Percentiles rank a stretch among this genome's conserved stretches.
These are phyloP conservation scores for Drosophila neocordata DNA, from an alignment of 1,140 invertebrate genomes.

Conservation along the genomic window DNA sequence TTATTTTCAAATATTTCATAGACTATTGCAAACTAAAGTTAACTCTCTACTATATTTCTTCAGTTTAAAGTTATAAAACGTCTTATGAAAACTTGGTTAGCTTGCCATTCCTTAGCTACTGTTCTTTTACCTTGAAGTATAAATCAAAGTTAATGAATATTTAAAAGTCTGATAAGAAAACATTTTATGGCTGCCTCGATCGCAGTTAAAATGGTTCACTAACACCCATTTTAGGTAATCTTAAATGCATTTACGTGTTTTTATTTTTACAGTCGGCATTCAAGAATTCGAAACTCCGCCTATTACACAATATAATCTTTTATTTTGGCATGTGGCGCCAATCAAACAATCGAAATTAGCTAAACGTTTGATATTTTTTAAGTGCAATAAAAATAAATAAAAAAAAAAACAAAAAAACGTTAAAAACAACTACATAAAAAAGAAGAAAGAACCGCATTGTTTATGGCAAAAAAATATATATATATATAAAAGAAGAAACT, in stretches of 20 bases:
- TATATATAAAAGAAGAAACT: neutral
- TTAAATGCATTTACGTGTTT: slow-evolving; percentile 1
- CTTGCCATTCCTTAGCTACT: neutral
- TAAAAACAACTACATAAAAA: slow-evolving; percentile 9
- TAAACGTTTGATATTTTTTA: slow-evolving; percentile 55
- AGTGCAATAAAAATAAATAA: slow-evolving; percentile 48
- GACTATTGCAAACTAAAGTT: too few species aligned
- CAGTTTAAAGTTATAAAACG: too few species aligned
- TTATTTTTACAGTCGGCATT: neutral
- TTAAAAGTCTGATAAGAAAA: neutral
- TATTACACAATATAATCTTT: slow-evolving; percentile 2
- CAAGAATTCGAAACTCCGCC: neutral
- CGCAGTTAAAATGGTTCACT: neutral
- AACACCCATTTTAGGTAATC: neutral
- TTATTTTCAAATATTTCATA: too few species aligned
- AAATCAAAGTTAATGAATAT: slow-evolving; percentile 6
- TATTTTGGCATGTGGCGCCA: slow-evolving; percentile 38
- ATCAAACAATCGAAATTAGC: slow-evolving; percentile 61
- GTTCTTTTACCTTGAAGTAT: neutral
- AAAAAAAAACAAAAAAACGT: neutral
- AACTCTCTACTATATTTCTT: too few species aligned
- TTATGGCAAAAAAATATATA: neutral
- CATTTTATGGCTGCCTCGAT: neutral
- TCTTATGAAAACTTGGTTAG: too few species aligned
- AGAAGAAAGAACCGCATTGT: slow-evolving; percentile 17